phyloP scores from a whole-genome alignment of 2,888 invertebrate genomes.

The Pristionchus japonicus region DNA sequence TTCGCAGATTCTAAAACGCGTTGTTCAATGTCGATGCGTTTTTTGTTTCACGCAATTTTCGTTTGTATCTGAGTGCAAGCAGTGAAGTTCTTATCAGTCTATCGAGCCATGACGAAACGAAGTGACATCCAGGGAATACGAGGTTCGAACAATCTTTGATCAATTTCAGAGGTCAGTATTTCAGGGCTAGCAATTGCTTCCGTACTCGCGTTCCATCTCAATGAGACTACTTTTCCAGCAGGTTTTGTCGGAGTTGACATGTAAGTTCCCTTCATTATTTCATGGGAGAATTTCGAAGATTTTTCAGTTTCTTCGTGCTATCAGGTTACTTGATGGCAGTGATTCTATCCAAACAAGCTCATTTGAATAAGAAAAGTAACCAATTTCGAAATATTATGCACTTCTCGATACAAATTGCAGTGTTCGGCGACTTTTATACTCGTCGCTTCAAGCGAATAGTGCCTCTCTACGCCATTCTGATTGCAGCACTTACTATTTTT shows the following conservation, averaged over 20 bases:
- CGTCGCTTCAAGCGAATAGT: slow-evolving; percentile 33
- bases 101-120: not conserved
- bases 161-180: not conserved
- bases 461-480: not conserved
- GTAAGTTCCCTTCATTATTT: not conserved
- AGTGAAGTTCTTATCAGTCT: not conserved
- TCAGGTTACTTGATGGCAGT: not conserved
- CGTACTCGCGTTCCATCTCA: not conserved
- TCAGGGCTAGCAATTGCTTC: not conserved
- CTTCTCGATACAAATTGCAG: no score
- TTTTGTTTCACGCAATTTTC: not conserved
- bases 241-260: not conserved
- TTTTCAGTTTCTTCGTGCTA: not conserved
- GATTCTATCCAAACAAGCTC: not conserved
- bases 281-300: no score
- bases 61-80: not conserved
- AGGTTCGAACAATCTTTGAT: not conserved
- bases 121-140: not conserved
- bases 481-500: not conserved
- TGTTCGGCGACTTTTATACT: not conserved
- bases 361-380: not conserved
- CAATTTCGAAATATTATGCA: no score
- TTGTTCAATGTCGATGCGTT: no score
- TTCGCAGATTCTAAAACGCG: not conserved
- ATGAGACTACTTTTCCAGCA: not conserved